Conservation (phyloP, 2,888 invertebrate species). For the Apodemia duryi region DNA sequence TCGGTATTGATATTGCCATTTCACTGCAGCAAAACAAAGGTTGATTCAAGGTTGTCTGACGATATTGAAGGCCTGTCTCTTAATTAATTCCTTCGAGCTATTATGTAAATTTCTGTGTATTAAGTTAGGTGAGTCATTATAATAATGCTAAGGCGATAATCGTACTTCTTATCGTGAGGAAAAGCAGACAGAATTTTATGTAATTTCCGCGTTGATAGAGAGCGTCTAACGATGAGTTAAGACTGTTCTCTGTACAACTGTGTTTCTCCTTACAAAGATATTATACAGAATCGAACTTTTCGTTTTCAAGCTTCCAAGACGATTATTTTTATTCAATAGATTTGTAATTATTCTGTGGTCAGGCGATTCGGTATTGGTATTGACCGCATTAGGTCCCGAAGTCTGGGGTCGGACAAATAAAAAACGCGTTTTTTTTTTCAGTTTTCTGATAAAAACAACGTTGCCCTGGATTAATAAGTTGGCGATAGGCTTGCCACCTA, state of each 20-base stretch:
- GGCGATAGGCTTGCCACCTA: too few species aligned
- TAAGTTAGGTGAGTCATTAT: background rate
- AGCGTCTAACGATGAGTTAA: background rate
- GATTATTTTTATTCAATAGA: too few species aligned
- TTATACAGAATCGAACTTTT: too few species aligned
- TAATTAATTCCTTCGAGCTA: conserved; percentile 9
- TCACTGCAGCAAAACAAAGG: conserved; percentile 6
- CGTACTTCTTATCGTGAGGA: background rate
- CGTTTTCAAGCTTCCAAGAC: too few species aligned
- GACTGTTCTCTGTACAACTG: too few species aligned
- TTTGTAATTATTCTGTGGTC: too few species aligned
- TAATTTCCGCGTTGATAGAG: background rate
- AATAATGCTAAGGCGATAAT: background rate
- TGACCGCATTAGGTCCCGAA: too few species aligned
- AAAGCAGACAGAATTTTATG: background rate
- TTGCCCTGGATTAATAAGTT: too few species aligned
- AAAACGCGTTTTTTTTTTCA: too few species aligned
- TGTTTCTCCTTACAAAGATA: background rate
- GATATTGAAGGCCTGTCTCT: background rate
- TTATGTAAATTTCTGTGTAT: conserved; percentile 4
- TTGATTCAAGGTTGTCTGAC: conserved; percentile 2
- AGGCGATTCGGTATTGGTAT: too few species aligned
- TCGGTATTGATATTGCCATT: background rate
- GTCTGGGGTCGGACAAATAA: too few species aligned
- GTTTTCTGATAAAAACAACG: too few species aligned